Percentiles rank a stretch among this genome's conserved stretches.
These are phyloP conservation scores for Lasioglossum leucozonium DNA, from an alignment of 2,888 invertebrate genomes.

Conservation along the genomic window DNA sequence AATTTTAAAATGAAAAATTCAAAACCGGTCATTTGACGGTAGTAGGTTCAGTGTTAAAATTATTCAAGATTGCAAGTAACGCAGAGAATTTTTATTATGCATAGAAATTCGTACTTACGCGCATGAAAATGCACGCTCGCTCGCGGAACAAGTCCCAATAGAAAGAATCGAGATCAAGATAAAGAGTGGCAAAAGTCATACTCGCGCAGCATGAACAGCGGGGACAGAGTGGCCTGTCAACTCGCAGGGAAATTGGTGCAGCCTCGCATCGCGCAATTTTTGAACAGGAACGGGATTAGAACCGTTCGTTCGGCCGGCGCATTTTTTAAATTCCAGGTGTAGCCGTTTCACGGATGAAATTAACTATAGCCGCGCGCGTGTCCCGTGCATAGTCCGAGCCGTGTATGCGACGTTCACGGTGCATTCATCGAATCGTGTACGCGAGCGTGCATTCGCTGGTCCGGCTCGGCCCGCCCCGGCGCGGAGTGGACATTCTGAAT, in stretches of 20 bases:
- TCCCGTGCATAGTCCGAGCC: not conserved
- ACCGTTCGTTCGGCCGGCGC: not conserved
- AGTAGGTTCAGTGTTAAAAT: too few species aligned
- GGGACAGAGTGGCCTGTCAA: not conserved
- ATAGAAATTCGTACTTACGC: not conserved
- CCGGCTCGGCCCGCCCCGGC: too few species aligned
- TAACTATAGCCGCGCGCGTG: not conserved
- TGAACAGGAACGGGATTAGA: not conserved
- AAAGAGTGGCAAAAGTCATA: not conserved
- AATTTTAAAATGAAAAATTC: too few species aligned
- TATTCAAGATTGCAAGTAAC: not conserved
- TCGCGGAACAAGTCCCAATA: not conserved
- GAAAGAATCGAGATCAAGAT: constrained; percentile 1
- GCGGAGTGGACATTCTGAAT: not conserved
- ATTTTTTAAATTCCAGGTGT: not conserved
- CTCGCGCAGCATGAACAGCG: not conserved
- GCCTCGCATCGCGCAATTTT: not conserved
- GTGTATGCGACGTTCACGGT: not conserved
- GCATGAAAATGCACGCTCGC: not conserved
- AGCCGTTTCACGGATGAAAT: not conserved
- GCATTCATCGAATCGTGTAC: constrained; percentile 12
- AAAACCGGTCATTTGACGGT: too few species aligned
- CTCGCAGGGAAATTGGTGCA: not conserved
- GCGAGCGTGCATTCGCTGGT: not conserved
- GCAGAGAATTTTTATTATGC: not conserved